A percentile compares a stretch with the other conserved stretches of the same genome.
Conservation (phyloP, 2,113 vertebrate species). For the Gnathonemus longibarbis region DNA sequence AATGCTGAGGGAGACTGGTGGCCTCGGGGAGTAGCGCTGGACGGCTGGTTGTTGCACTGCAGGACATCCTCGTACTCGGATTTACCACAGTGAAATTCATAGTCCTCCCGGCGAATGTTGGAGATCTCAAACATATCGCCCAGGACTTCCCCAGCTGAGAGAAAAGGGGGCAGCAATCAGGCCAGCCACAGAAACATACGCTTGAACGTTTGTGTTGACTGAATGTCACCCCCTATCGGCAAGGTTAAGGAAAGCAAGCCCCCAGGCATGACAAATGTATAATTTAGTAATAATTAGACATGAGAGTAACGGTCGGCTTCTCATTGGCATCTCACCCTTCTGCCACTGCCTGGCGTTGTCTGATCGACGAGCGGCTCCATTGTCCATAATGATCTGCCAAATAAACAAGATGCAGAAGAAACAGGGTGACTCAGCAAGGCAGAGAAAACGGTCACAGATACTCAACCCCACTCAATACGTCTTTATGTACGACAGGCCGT, state of each 20-base stretch:
- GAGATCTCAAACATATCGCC: constrained; percentile 70
- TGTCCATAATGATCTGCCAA: constrained; percentile 69
- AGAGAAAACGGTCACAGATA: neutral
- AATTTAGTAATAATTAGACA: neutral
- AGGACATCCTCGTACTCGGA: constrained; percentile 72
- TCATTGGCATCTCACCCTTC: constrained; percentile 48
- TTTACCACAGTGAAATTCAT: constrained; percentile 67
- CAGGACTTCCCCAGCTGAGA: constrained; percentile 60
- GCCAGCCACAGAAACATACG: neutral
- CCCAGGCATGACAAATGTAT: neutral
- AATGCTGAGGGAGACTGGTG: constrained; percentile 69
- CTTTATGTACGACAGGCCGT: neutral
- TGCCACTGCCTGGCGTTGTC: constrained; percentile 57
- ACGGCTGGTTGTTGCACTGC: constrained; percentile 67
- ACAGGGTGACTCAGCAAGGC: neutral
- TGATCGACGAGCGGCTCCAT: constrained; percentile 54
- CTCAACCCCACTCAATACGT: neutral
- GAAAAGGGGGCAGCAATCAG: neutral
- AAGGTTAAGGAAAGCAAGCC: neutral
- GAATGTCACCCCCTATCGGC: neutral
- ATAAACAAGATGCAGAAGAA: neutral
- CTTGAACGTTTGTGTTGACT: neutral
- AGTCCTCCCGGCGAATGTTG: constrained; percentile 66
- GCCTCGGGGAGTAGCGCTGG: constrained; percentile 61
- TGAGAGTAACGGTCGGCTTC: neutral